phyloP scores from a whole-genome alignment of 2,113 vertebrate genomes.

The Caretta caretta region DNA sequence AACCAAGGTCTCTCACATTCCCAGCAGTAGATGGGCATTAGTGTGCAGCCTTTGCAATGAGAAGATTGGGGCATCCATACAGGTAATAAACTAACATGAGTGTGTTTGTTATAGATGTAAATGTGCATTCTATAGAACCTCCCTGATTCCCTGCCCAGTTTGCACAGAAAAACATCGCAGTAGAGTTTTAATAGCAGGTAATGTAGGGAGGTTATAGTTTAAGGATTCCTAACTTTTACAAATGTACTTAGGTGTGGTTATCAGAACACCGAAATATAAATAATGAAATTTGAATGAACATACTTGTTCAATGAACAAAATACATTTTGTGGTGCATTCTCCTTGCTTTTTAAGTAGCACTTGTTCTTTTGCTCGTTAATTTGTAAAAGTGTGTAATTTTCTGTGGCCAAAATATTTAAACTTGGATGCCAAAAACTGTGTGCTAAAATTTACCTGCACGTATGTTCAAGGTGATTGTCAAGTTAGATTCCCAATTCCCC shows the following conservation, averaged over 20 bases:
- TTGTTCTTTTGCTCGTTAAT: background rate
- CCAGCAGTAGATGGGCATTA: constrained; percentile 96
- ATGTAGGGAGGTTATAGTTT: background rate
- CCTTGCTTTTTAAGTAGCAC: background rate
- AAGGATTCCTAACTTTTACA: background rate
- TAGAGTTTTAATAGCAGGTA: background rate
- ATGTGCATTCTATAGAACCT: background rate
- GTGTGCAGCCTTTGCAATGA: constrained; percentile 96
- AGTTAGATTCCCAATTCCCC: background rate
- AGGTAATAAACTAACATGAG: constrained; percentile 78
- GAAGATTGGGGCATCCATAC: constrained; percentile 96
- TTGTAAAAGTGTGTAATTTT: background rate
- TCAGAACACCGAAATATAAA: background rate
- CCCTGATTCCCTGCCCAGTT: background rate
- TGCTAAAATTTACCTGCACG: background rate
- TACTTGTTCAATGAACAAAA: background rate
- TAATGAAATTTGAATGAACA: background rate
- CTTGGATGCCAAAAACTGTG: background rate
- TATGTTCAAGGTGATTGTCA: background rate
- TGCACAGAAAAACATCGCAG: background rate
- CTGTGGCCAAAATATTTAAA: background rate
- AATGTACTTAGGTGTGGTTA: accelerated
- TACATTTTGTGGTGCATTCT: background rate
- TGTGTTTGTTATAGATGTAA: background rate
- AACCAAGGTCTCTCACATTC: constrained; percentile 98